Percentiles rank a stretch among this genome's conserved stretches.
These are phyloP conservation scores for Propithecus coquereli DNA, from an alignment of 2,113 vertebrate species.

Conservation along the genomic window DNA sequence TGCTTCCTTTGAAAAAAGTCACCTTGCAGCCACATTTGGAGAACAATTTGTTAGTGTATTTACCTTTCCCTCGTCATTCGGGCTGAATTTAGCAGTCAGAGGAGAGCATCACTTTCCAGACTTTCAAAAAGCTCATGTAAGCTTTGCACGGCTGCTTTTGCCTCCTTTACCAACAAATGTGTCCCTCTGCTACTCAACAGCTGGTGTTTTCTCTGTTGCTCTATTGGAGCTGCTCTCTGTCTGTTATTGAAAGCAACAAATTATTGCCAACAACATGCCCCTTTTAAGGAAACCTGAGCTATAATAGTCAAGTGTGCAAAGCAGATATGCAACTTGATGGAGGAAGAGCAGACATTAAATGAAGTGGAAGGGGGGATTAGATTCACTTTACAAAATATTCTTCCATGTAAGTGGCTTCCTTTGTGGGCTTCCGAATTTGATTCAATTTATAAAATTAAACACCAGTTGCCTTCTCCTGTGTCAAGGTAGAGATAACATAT, in stretches of 20 bases:
- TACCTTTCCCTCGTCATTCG: constrained; percentile 49
- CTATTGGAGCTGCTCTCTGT: fast-evolving
- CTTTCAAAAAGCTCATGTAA: constrained; percentile 30
- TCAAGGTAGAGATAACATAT: neutral
- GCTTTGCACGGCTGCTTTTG: neutral
- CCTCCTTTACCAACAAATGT: neutral
- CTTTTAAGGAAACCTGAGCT: neutral
- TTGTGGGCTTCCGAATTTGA: neutral
- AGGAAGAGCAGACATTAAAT: neutral
- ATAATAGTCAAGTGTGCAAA: neutral
- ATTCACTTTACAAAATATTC: neutral
- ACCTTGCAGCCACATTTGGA: constrained; percentile 57
- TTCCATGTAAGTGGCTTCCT: neutral
- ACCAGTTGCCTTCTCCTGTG: neutral
- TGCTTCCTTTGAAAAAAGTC: constrained; percentile 59
- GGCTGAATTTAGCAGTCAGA: constrained; percentile 36
- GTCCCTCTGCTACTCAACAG: neutral
- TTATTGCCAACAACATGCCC: neutral
- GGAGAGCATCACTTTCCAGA: constrained; percentile 11
- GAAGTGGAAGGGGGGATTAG: neutral
- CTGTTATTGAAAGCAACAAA: neutral
- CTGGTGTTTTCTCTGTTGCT: neutral
- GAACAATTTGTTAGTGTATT: constrained; percentile 71
- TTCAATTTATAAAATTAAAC: neutral
- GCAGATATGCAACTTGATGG: neutral